These are phyloP conservation scores for Scaptodrosophila latifasciaeformis DNA, from an alignment of 2,888 invertebrate genomes.

Conservation along the genomic window DNA sequence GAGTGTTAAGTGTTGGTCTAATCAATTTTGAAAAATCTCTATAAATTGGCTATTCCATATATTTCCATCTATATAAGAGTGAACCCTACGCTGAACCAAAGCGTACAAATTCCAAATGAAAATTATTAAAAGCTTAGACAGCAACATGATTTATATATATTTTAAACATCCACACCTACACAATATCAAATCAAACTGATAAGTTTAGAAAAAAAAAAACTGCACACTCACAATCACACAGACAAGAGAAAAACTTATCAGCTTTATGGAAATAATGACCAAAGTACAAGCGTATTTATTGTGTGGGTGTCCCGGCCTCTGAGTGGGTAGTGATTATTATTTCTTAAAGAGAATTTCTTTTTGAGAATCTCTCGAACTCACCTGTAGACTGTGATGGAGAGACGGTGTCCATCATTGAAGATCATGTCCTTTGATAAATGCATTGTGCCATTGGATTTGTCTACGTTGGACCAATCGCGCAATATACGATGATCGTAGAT, in stretches of 20 bases:
- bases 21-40: conserved; percentile 45
- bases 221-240: neutral
- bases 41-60: conserved; percentile 41
- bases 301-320: no score
- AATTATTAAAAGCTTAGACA: conserved; percentile 48
- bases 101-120: conserved; percentile 62
- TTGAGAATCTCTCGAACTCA: conserved; percentile 37
- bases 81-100: conserved; percentile 51
- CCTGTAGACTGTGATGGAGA: conserved; percentile 87
- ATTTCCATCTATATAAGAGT: conserved; percentile 42
- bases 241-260: conserved; percentile 42
- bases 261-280: no score
- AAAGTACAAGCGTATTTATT: conserved; percentile 38
- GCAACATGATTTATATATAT: conserved; percentile 50
- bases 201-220: conserved; percentile 38
- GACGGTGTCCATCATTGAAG: conserved; percentile 89
- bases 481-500: conserved; percentile 73
- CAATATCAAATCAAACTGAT: conserved; percentile 49
- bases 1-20: no score
- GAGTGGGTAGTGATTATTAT: conserved; percentile 24
- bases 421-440: conserved; percentile 81
- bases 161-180: conserved; percentile 48
- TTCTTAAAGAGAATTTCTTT: no score
- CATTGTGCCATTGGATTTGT: conserved; percentile 70
- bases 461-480: conserved; percentile 72